Conservation (phyloP, 2,888 invertebrate species). For the Cylindroiulus punctatus region DNA sequence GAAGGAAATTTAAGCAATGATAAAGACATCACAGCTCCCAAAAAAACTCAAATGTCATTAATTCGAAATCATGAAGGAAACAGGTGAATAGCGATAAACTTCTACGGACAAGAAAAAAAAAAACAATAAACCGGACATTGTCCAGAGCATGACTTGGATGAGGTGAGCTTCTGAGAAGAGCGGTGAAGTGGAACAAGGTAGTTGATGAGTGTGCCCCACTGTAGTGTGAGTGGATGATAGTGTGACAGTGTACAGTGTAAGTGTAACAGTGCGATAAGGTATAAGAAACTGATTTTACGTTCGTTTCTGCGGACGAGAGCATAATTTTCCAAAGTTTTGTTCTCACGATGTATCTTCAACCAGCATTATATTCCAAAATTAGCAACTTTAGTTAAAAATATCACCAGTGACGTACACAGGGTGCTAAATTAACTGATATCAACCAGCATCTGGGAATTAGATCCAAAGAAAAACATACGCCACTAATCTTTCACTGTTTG, state of each 20-base stretch:
- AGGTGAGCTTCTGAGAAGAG: not conserved
- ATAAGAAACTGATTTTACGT: constrained; percentile 14
- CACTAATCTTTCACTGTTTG: too few relatives aligned
- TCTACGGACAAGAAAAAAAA: constrained; percentile 14
- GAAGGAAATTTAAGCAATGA: not conserved
- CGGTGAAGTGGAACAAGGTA: not conserved
- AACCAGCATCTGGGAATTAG: too few relatives aligned
- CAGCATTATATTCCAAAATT: too few relatives aligned
- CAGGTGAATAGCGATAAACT: not conserved
- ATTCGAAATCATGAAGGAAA: not conserved
- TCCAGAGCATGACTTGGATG: not conserved
- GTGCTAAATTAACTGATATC: too few relatives aligned
- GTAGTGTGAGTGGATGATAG: not conserved
- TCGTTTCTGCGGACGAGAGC: too few relatives aligned
- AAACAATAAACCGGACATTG: not conserved
- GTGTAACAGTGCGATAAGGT: not conserved
- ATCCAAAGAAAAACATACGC: too few relatives aligned
- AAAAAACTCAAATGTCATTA: constrained; percentile 25
- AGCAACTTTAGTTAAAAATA: too few relatives aligned
- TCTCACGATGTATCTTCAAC: too few relatives aligned
- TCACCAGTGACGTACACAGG: too few relatives aligned
- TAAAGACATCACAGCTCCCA: not conserved
- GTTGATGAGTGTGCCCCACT: not conserved
- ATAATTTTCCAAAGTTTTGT: too few relatives aligned
- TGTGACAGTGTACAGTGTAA: not conserved